A percentile compares a stretch with the other conserved stretches of the same genome.
Conservation (phyloP, 2,113 vertebrate genomes). For the Salvelinus sp. region DNA sequence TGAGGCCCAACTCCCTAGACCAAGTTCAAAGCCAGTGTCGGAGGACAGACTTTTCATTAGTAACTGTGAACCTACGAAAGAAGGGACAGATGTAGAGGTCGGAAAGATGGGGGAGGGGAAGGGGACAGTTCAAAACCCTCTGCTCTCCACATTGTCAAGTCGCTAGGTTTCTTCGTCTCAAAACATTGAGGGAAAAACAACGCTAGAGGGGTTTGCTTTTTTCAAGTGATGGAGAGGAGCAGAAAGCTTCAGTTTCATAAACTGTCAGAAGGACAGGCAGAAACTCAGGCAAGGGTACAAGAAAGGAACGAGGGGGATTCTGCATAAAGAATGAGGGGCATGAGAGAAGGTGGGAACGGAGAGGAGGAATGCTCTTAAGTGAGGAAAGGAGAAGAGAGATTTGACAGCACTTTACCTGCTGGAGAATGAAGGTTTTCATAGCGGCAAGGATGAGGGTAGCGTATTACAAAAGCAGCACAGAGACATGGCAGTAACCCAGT, state of each 20-base stretch:
- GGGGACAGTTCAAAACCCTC: conserved; percentile 13
- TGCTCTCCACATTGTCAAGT: conserved; percentile 26
- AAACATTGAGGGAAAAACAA: conserved; percentile 18
- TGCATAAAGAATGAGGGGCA: conserved; percentile 35
- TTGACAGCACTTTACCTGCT: conserved; percentile 97
- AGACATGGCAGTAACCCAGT: conserved; percentile 94
- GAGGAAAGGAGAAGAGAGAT: conserved; percentile 67
- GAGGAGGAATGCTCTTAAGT: conserved; percentile 44
- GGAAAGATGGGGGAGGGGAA: conserved; percentile 30
- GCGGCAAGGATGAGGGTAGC: conserved; percentile 93
- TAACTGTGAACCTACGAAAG: conserved; percentile 65
- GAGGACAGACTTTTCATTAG: conserved; percentile 74
- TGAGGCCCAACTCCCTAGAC: conserved; percentile 39
- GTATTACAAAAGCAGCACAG: conserved; percentile 91
- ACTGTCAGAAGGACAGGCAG: conserved; percentile 18
- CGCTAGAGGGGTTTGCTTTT: background rate
- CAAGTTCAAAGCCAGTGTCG: conserved; percentile 36
- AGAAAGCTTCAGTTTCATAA: conserved; percentile 31
- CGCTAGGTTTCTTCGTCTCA: conserved; percentile 31
- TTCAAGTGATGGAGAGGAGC: conserved; percentile 24
- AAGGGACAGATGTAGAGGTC: conserved; percentile 35
- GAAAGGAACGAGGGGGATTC: conserved; percentile 20
- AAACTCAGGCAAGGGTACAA: conserved; percentile 16
- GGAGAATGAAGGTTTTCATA: conserved; percentile 99
- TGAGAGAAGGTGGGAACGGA: conserved; percentile 46